phyloP scores from a whole-genome alignment of 2,113 vertebrate species.

The Rhynchopsitta pachyrhyncha region DNA sequence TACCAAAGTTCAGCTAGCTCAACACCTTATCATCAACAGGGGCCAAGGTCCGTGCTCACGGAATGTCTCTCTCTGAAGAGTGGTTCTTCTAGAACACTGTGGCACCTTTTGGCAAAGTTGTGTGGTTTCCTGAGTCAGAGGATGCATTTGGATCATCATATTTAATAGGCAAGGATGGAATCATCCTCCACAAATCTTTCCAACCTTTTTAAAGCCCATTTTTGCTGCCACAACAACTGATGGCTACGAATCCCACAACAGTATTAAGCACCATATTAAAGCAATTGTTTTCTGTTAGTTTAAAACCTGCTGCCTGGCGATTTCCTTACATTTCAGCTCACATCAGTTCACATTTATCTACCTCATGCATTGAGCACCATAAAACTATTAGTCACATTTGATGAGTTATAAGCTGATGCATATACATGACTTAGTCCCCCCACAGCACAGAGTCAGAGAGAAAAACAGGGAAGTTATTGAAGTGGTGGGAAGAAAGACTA shows the following conservation, averaged over 20 bases:
- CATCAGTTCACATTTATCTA: background rate
- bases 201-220: background rate
- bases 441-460: background rate
- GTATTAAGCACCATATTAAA: background rate
- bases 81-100: background rate
- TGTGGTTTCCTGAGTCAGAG: background rate
- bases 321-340: background rate
- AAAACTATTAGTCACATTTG: background rate
- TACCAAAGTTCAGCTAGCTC: background rate
- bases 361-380: background rate
- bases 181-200: background rate
- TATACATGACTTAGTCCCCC: background rate
- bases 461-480: background rate
- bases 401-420: background rate
- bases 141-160: background rate
- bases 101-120: background rate
- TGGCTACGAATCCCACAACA: background rate
- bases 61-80: background rate
- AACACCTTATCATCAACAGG: background rate
- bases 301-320: background rate
- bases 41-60: background rate
- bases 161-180: background rate
- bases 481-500: background rate
- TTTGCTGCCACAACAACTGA: background rate
- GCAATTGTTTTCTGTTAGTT: background rate